Base-by-base conservation (phyloP, 2,888 invertebrate genomes). In the Microctonus aethiopoides region DNA sequence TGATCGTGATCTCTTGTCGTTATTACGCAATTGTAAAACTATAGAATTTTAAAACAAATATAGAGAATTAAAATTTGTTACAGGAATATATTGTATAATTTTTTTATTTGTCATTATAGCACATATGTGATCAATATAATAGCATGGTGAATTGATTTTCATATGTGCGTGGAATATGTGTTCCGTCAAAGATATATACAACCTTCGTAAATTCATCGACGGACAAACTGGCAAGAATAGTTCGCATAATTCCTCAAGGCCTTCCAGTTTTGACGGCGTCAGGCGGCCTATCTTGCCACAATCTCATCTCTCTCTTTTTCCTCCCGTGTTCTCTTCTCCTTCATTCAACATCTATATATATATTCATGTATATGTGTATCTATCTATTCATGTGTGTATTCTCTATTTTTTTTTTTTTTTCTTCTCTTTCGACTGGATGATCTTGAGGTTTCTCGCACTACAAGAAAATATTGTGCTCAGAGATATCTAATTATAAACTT, bases 181-280 rank as follows among this genome's bases (percentile, higher is more conserved):
- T 22, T 56, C 32, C 36, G 16, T 56, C 59, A 41, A 41, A 67
- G 52, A 16, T 46, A 7, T 72, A 16, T 46, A 7, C 72, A 70
- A 67, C 73, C 73, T 78, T 75, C 72, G 82, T 83, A 81, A 83
- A 84, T 84, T 81, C 81, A 80, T 16, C 77, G 76, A 73, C 79
- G 79, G 78, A 81, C 80, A 81, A 81, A 81, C 82, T 80, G 81
- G 81, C 81, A 79, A 82, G 84, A 84, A 85, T 84, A 85, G 85
- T 84, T 85, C 83, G 84, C 84, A 86, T 85, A 84, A 86, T 85
- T 85, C 78, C 80, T 84, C 85, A 86, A 86, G 86, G 86, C 80
- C 86, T 86, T 85, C 85, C 85, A 83, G 84, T 86, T 84, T 85
- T 82, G 84, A 85, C 81, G 83, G 79, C 80, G 79, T 78, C 78